Base-by-base conservation (phyloP, 2,888 invertebrate species). In the Sarcophaga variegata region DNA sequence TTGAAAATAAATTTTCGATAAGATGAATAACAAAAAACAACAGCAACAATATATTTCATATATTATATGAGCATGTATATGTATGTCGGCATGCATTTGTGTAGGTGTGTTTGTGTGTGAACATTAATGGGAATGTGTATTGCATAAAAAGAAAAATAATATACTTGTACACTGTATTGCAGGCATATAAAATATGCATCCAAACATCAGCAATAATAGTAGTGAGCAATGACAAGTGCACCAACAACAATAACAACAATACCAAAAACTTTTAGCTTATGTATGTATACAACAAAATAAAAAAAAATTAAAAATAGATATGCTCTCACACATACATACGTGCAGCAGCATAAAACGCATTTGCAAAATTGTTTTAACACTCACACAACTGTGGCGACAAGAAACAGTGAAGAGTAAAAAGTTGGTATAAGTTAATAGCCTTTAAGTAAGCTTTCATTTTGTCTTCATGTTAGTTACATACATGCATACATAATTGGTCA, bases 51-150 rank as follows among this genome's bases (percentile, higher is more conserved):
- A 37, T 37, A 37, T 37, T 37, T 37, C 10, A 37, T 37, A 37
- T 37, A 37, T 37, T 37, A 37, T 37, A 37, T 37, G 37, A 37
- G 8, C 10, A 8, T 37, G 37, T 37, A 37, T 37, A 37, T 10
- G 37, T 37, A 37, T 37, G 37, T 37, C 3, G 27, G 37, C 8
- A 1, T 37, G 37, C 37, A 8, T 37, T 6, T 37, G 37, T 37
- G 37, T 37, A 6, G 1, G 2, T 37, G 37, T 37, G 37, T 37
- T 8, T 37, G 37, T 37, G 37, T 37, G 8, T 37, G 37, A 25
- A 47, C 27, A 83, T 79, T 83, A 84, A 75, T 80, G 75, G 80
- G 76, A 37, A 62, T 47, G 71, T 76, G 66, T 66, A 66, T 72
- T 66, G 76, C 66, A 76, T 80, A 66, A 71, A 37, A 54, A 76